Evolutionary conservation across 1,140 invertebrate species (phyloP), one percentile per base, ranked within the genome.

Genomic region (Metaphire vulgaris): DNA sequence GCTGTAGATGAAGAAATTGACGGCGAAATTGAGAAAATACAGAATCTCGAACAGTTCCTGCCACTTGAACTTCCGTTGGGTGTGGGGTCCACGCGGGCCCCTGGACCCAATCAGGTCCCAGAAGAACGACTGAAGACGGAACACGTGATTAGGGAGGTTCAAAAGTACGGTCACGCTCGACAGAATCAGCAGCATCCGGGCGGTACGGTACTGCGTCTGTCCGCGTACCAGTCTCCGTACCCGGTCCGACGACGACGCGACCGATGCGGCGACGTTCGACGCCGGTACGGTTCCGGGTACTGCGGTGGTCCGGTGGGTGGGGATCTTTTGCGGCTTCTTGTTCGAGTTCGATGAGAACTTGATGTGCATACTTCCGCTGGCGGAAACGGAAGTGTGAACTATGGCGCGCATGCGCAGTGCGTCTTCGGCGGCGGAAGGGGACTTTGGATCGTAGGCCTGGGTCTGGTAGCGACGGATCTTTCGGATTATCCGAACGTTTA

Each of bases 1-100:
- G 81, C 92, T 92, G 85, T 94, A 94, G 32, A 94, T 87, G 21
- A 92, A 87, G 83, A 95, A 93, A 87, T 94, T 94, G 68, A 93
- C 92, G 75, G 91, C 92, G 81, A 93, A 94, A 83, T 93, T 93
- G 21, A 91, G 91, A 80, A 92, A 89, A 84, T 92, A 94, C 16
- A 92, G 85, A 26, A 87, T 83, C 78, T 86, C 89, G 78, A 83
- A 85, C 74, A 88, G 85, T 74, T 90, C 89, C 79, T 91, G 90
- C 28, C 32, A 33, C 56, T 29, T 31, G 1, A 74, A 21, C 41
- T 41, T 73, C 28, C 72, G 28, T 21, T 34, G 89, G 81, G 0
- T 88, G 83, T 85, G 87, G 88, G 0, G 34, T 14, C 34, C 26
- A 34, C 33, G 33, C 31, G 30, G 32, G 16, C 31, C 32, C n/a